These are phyloP conservation scores for Plectropomus leopardus DNA, from an alignment of 2,113 vertebrate genomes.

Conservation along the genomic window DNA sequence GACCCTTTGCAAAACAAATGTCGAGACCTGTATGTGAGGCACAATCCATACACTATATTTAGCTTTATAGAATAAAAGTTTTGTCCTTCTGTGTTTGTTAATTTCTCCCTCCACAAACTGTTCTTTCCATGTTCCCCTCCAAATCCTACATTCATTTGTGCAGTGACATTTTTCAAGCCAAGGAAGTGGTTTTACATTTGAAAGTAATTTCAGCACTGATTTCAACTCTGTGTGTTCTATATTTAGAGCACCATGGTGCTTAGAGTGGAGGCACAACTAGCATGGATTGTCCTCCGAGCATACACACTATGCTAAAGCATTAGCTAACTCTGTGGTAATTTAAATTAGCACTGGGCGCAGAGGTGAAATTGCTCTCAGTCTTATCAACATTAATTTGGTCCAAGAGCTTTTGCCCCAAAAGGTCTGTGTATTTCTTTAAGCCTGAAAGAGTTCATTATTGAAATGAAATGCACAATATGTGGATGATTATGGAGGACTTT, in stretches of 20 bases:
- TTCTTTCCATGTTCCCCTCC: not conserved
- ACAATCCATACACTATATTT: not conserved
- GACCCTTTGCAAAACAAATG: not conserved
- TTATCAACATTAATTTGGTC: slow-evolving; percentile 43
- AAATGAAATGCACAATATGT: slow-evolving; percentile 30
- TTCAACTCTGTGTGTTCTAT: slow-evolving; percentile 28
- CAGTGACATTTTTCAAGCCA: slow-evolving; percentile 40
- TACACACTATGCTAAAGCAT: not conserved
- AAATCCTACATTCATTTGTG: slow-evolving; percentile 24
- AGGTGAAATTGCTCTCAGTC: slow-evolving; percentile 41
- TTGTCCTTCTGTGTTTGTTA: not conserved
- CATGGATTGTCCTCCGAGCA: slow-evolving; percentile 7
- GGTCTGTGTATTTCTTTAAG: slow-evolving; percentile 26
- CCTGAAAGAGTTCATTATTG: slow-evolving; percentile 25
- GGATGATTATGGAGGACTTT: slow-evolving; percentile 17
- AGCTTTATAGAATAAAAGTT: not conserved
- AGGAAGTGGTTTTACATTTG: slow-evolving; percentile 43
- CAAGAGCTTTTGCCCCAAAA: slow-evolving; percentile 16
- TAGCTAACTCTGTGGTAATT: slow-evolving; percentile 25
- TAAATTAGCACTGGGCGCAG: slow-evolving; percentile 26
- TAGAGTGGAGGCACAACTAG: slow-evolving; percentile 4
- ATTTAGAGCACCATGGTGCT: slow-evolving; percentile 35
- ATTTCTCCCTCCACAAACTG: slow-evolving; percentile 11
- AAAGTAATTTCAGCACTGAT: slow-evolving; percentile 21
- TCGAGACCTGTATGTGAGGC: not conserved